Percentiles rank a stretch among this genome's conserved stretches.
phyloP scores from a whole-genome alignment of 1,140 invertebrate species.

The silkworm (Bombyx mori) region ASM3026992v2 NC_085111.1:13412001-13412500 shows the following conservation, averaged over 20 bases:
- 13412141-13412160: constrained; percentile 65
- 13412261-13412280: constrained; percentile 42
- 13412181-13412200: constrained; percentile 67
- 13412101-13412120: constrained; percentile 57
- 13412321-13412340: constrained; percentile 34
- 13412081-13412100: constrained; percentile 1
- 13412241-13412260: constrained; percentile 69
- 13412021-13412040: too few relatives aligned
- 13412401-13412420: too few relatives aligned
- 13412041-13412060: background rate
- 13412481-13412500: too few relatives aligned
- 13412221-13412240: constrained; percentile 64
- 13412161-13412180: constrained; percentile 66
- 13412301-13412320: constrained; percentile 39
- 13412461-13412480: too few relatives aligned
- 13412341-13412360: constrained; percentile 46
- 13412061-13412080: background rate
- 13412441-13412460: too few relatives aligned
- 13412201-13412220: constrained; percentile 65
- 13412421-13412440: too few relatives aligned
- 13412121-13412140: constrained; percentile 60
- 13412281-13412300: constrained; percentile 53
- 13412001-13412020: background rate
- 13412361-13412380: too few relatives aligned
- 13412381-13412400: too few relatives aligned